Percentiles rank a stretch among this genome's conserved stretches.
Conservation (phyloP, 1,140 invertebrate species). For the Mercenaria mercenaria region DNA sequence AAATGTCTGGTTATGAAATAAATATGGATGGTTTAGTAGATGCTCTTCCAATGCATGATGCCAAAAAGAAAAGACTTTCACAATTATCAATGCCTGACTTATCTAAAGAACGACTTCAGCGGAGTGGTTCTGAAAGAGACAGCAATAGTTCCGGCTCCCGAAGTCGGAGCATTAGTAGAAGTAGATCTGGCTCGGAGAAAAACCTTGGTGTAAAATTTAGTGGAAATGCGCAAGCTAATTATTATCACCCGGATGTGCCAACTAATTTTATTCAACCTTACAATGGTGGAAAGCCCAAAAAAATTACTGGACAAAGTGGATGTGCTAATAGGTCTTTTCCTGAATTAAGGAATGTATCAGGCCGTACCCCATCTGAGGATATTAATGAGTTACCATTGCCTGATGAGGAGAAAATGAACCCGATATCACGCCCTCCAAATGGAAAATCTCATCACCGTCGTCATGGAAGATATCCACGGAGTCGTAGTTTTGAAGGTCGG, state of each 20-base stretch:
- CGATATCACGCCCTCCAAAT: slow-evolving; percentile 77
- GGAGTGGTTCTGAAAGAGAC: slow-evolving; percentile 66
- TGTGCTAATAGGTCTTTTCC: slow-evolving; percentile 71
- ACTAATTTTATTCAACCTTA: slow-evolving; percentile 55
- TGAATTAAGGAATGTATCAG: slow-evolving; percentile 67
- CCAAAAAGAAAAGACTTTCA: slow-evolving; percentile 80
- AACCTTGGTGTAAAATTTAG: slow-evolving; percentile 80
- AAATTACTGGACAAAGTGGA: not conserved
- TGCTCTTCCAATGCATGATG: slow-evolving; percentile 76
- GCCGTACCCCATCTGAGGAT: slow-evolving; percentile 33
- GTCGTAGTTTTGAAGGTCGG: slow-evolving; percentile 81
- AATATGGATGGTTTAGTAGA: slow-evolving; percentile 79
- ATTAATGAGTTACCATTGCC: slow-evolving; percentile 75
- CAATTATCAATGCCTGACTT: slow-evolving; percentile 84
- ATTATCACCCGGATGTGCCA: slow-evolving; percentile 65
- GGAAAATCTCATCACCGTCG: slow-evolving; percentile 60
- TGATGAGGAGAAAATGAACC: slow-evolving; percentile 83
- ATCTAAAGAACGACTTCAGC: slow-evolving; percentile 67
- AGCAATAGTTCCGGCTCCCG: slow-evolving; percentile 62
- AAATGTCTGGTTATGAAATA: slow-evolving; percentile 74
- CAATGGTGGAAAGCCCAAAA: slow-evolving; percentile 36
- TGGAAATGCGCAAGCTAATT: slow-evolving; percentile 71
- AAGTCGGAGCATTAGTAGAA: slow-evolving; percentile 72
- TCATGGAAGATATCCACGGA: slow-evolving; percentile 78
- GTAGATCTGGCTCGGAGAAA: slow-evolving; percentile 80